Conservation (phyloP, 2,113 vertebrate genomes). For the Notiomystis cincta region DNA sequence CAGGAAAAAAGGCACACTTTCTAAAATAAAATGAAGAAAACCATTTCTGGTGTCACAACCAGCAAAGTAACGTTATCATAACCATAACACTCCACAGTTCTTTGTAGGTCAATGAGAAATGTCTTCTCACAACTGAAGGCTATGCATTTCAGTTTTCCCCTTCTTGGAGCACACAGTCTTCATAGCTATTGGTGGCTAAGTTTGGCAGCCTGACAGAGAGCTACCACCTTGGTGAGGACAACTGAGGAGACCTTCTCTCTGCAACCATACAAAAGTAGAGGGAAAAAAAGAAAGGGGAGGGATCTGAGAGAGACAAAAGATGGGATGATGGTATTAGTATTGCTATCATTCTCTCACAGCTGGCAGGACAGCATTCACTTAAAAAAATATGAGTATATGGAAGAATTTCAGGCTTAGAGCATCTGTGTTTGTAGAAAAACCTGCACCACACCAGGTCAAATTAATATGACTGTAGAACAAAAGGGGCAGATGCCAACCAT, state of each 20-base stretch:
- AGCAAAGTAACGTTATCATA: not conserved
- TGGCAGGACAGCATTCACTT: not conserved
- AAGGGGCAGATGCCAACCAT: not conserved
- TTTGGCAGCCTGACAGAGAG: conserved; percentile 27
- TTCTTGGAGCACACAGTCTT: not conserved
- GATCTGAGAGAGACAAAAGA: not conserved
- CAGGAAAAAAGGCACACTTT: not conserved
- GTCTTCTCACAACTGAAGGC: not conserved
- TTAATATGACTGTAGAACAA: not conserved
- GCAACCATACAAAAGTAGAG: not conserved
- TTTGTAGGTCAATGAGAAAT: not conserved
- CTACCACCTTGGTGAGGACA: conserved; percentile 14
- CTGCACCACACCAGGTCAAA: not conserved
- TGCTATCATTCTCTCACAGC: not conserved
- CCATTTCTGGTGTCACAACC: not conserved
- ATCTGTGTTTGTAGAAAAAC: not conserved
- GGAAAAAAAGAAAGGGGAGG: not conserved
- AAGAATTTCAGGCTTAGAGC: not conserved
- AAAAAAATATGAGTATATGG: not conserved
- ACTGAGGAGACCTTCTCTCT: not conserved
- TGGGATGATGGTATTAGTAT: not conserved
- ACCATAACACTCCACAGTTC: not conserved
- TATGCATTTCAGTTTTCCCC: not conserved
- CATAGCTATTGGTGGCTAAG: not conserved
- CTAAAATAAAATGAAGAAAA: not conserved